Evolutionary conservation across 2,113 vertebrate genomes (phyloP), one percentile per base, ranked within the genome.

Genomic region (Pseudopodoces humilis): DNA sequence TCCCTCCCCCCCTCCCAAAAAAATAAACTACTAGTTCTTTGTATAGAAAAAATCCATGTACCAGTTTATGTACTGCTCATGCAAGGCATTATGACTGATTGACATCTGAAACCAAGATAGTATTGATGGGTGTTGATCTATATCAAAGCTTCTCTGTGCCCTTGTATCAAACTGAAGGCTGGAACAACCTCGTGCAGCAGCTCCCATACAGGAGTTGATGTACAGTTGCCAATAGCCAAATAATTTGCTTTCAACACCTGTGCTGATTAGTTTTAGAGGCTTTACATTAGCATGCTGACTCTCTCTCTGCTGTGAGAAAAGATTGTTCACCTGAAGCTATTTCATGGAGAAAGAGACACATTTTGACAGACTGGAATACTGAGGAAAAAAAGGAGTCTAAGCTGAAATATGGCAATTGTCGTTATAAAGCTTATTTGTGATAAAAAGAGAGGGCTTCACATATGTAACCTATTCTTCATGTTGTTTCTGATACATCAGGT

Each of bases 171-270:
- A 60, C 35, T 46, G 17, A 81, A 63, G 52, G 33, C 82, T 93
- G 76, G 41, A 90, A 47, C 43, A 47, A 44, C 31, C 35, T 31
- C 3, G 1, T 60, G 75, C 47, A 77, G 47, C 68, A 83, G 84
- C 47, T 93, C 60, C 46, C 0, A 0, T 58, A 58, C 33, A 83
- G 58, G 71, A 60, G 56, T 64, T 92, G 83, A 86, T 53, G 44
- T 67, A 49, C 56, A 86, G 39, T 76, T 95, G 76, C 85, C 90
- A 49, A 68, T 25, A 90, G 58, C 89, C 71, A 94, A 94, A 95
- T 89, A 90, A 91, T 92, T 94, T 84, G 58, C 65, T 91, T 92
- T 92, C 89, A 69, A 28, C 67, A 91, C 91, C 62, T 95, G 58
- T 52, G n/a, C 81, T 91, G 83, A 74, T 83, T 85, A 13, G 62